phyloP scores from a whole-genome alignment of 2,888 invertebrate species.

The Harpagoxenus sublaevis region DNA sequence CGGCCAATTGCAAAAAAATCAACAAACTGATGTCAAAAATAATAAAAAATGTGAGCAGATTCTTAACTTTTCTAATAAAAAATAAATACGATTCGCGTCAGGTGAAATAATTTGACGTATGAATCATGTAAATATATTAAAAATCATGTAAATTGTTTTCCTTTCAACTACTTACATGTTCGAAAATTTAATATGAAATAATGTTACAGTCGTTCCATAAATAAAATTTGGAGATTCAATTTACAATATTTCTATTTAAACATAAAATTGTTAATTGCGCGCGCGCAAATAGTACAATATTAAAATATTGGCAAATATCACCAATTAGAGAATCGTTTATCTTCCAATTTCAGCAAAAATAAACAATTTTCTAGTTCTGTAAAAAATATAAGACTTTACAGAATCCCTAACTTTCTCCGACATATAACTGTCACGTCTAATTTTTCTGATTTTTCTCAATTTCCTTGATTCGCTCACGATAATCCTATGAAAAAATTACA shows the following conservation, averaged over 20 bases:
- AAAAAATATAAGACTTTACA: neutral
- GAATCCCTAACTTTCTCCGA: neutral
- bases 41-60: neutral
- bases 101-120: neutral
- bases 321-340: neutral
- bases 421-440: neutral
- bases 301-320: neutral
- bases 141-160: neutral
- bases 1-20: neutral
- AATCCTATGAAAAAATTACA: conserved; percentile 8
- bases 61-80: neutral
- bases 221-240: neutral
- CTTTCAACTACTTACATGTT: neutral
- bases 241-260: neutral
- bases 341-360: neutral
- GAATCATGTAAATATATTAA: neutral
- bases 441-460: neutral
- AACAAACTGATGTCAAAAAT: neutral
- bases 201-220: neutral
- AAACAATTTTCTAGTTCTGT: neutral
- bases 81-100: neutral
- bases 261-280: neutral
- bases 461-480: neutral
- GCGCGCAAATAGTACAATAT: neutral
- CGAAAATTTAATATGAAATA: neutral